Conservation (phyloP, 1,140 invertebrate species). For the Batillaria attramentaria region DNA sequence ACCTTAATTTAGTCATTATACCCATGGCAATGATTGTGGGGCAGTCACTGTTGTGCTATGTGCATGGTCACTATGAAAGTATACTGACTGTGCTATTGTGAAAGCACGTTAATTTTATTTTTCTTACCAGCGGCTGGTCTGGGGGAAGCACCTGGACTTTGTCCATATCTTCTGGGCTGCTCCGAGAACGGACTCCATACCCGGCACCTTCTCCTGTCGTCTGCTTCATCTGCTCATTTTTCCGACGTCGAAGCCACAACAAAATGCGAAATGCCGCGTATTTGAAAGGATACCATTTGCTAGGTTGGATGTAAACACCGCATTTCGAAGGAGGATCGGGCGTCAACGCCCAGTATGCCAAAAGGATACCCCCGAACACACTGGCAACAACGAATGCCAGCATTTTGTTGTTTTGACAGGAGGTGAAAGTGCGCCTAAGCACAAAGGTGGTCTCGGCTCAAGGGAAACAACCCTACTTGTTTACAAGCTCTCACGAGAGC, state of each 20-base stretch:
- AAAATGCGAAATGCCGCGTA: conserved; percentile 75
- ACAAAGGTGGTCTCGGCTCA: neutral
- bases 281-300: conserved; percentile 79
- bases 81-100: no score
- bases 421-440: neutral
- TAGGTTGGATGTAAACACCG: conserved; percentile 76
- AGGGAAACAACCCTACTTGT: neutral
- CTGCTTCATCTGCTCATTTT: conserved; percentile 47
- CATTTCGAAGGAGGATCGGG: conserved; percentile 73
- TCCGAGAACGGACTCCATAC: conserved; percentile 73
- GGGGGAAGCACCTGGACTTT: conserved; percentile 76
- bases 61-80: no score
- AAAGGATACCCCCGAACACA: neutral
- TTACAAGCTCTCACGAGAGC: neutral
- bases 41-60: no score
- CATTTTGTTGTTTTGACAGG: conserved; percentile 11
- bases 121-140: conserved; percentile 71
- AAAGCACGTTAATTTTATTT: no score
- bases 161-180: conserved; percentile 74
- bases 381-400: conserved; percentile 32
- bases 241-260: conserved; percentile 75
- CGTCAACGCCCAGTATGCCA: conserved; percentile 31
- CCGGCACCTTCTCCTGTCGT: conserved; percentile 61
- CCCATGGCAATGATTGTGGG: no score
- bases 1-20: no score